phyloP scores from a whole-genome alignment of 2,797 vertebrate genomes.

The Orientallactaga sibirica region DNA sequence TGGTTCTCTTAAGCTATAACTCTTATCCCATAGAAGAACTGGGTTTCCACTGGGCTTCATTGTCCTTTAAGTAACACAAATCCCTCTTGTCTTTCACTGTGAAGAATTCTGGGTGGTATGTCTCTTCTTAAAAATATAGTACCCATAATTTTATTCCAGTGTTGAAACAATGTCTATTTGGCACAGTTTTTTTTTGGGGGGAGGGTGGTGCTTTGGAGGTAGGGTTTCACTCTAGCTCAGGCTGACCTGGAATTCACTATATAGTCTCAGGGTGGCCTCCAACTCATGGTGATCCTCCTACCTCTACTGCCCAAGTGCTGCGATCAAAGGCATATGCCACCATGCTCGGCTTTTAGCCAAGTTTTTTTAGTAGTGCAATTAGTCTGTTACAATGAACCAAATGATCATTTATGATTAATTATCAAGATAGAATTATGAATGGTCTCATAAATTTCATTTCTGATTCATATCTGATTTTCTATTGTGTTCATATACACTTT shows the following conservation, averaged over 20 bases:
- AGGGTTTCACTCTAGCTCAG: too few species aligned
- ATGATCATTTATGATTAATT: background rate
- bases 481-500: background rate
- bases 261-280: too few species aligned
- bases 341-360: too few species aligned
- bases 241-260: too few species aligned
- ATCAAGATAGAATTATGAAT: background rate
- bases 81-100: background rate
- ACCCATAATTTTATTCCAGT: background rate
- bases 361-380: background rate
- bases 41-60: background rate
- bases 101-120: background rate
- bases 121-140: background rate
- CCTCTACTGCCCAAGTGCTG: too few species aligned
- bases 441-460: background rate
- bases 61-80: background rate
- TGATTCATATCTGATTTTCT: background rate
- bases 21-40: background rate
- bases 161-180: background rate
- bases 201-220: too few species aligned
- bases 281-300: too few species aligned
- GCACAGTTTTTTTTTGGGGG: background rate
- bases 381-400: slow-evolving; percentile 2
- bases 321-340: too few species aligned
- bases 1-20: slow-evolving; percentile 1